These are phyloP conservation scores for Musca domestica DNA, from an alignment of 1,140 invertebrate species.

Conservation along the genomic window DNA sequence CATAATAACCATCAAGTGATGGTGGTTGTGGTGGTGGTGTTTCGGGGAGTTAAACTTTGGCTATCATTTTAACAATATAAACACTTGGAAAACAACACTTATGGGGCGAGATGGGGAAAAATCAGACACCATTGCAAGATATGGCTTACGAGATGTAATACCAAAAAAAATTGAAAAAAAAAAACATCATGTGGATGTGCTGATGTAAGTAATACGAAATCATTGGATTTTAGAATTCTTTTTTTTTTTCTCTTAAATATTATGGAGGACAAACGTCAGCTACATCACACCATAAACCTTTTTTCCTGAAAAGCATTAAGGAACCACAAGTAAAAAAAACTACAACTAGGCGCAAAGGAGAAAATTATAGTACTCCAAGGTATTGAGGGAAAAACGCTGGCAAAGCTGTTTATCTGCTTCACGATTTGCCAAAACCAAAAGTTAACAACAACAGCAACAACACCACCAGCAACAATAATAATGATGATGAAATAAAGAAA, in stretches of 20 bases:
- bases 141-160: constrained; percentile 8
- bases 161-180: background rate
- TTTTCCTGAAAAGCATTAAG: no score
- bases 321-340: background rate
- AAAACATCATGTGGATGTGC: background rate
- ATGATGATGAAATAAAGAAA: no score
- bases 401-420: no score
- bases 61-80: constrained; percentile 12
- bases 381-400: background rate
- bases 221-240: no score
- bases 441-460: background rate
- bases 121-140: background rate
- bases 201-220: constrained; percentile 4
- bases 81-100: constrained; percentile 15
- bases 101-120: no score
- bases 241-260: no score
- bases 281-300: no score
- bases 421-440: no score
- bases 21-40: background rate
- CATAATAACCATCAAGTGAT: background rate
- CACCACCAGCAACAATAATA: background rate
- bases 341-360: constrained; percentile 28
- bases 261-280: no score
- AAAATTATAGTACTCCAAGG: constrained; percentile 25
- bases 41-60: background rate